Evolutionary conservation across 2,888 invertebrate genomes (phyloP).

Genomic region (Lobophora halterata): DNA sequence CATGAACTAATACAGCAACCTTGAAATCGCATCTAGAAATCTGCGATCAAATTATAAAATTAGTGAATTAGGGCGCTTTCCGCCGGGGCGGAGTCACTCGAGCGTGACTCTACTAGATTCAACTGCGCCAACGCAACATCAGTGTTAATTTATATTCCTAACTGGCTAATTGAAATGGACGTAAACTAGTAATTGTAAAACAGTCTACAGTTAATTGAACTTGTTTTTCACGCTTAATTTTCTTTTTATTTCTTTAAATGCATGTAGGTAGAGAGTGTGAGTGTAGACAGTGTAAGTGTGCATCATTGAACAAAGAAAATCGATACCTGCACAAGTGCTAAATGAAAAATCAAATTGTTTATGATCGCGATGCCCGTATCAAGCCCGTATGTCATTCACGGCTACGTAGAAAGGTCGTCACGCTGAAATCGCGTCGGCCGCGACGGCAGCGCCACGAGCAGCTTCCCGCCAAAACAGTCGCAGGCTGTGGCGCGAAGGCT

Average conservation of each 20-base stretch:
- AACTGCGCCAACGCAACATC: conserved; percentile 37
- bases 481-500: conserved; percentile 78
- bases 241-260: too few relatives aligned
- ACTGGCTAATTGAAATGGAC: conserved; percentile 42
- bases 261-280: neutral
- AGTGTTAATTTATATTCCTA: conserved; percentile 40
- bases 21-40: neutral
- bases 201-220: conserved; percentile 13
- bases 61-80: conserved; percentile 4
- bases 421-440: conserved; percentile 50
- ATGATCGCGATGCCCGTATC: conserved; percentile 29
- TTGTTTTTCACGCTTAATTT: conserved; percentile 3
- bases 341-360: conserved; percentile 17
- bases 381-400: conserved; percentile 53
- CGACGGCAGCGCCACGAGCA: conserved; percentile 47
- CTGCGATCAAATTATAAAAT: conserved; percentile 2
- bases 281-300: neutral
- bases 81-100: conserved; percentile 35
- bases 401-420: conserved; percentile 57
- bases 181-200: conserved; percentile 25
- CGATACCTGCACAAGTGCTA: conserved; percentile 2
- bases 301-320: neutral
- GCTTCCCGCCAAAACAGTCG: conserved; percentile 70
- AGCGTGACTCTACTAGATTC: conserved; percentile 46
- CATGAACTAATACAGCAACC: too few relatives aligned